Percentiles rank a stretch among this genome's conserved stretches.
These are phyloP conservation scores for Syngnathus scovelli DNA, from an alignment of 2,113 vertebrate genomes.

Conservation along the genomic window DNA sequence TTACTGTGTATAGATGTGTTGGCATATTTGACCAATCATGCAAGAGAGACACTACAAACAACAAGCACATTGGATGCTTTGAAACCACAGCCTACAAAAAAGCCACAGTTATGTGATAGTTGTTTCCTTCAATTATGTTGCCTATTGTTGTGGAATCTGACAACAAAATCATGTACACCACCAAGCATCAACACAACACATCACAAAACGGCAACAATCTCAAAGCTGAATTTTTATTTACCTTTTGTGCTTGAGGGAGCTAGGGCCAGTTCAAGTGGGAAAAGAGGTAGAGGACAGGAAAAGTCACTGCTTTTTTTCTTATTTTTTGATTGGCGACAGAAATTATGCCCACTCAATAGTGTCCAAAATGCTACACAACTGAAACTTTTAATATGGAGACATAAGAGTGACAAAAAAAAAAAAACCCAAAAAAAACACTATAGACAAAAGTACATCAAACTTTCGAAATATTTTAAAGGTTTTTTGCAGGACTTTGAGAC, in stretches of 20 bases:
- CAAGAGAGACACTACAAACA: slow-evolving; percentile 32
- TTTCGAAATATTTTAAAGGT: background rate
- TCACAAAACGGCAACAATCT: slow-evolving; percentile 56
- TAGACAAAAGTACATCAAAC: background rate
- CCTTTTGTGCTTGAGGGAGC: slow-evolving; percentile 98
- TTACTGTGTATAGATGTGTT: slow-evolving; percentile 23
- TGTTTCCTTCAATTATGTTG: slow-evolving; percentile 20
- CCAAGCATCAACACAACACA: slow-evolving; percentile 58
- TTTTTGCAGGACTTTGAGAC: background rate
- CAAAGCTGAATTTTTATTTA: slow-evolving; percentile 78
- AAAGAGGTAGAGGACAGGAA: slow-evolving; percentile 39
- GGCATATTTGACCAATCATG: slow-evolving; percentile 43
- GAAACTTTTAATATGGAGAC: background rate
- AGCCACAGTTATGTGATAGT: slow-evolving; percentile 25
- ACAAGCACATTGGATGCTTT: slow-evolving; percentile 34
- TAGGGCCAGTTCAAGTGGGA: slow-evolving; percentile 69
- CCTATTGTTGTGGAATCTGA: slow-evolving; percentile 14
- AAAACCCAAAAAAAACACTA: background rate
- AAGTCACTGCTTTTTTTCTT: slow-evolving; percentile 45
- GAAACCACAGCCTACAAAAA: slow-evolving; percentile 14
- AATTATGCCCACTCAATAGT: slow-evolving; percentile 29
- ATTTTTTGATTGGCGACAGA: slow-evolving; percentile 19
- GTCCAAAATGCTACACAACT: background rate
- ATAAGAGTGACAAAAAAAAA: background rate
- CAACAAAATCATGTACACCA: slow-evolving; percentile 49